These are phyloP conservation scores for Odontophorus gujanensis DNA, from an alignment of 2,113 vertebrate species.

Conservation along the genomic window DNA sequence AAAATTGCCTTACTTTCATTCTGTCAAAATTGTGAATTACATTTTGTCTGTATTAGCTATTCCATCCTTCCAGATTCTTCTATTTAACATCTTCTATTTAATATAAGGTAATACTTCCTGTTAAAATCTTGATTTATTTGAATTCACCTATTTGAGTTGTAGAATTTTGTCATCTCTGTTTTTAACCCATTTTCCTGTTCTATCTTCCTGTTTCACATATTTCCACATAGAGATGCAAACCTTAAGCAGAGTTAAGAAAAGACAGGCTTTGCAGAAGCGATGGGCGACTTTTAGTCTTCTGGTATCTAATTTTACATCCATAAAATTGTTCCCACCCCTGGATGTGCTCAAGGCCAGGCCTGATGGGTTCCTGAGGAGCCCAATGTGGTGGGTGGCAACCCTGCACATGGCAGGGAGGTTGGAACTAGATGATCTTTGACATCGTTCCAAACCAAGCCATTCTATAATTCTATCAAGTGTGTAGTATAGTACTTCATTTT, in stretches of 20 bases:
- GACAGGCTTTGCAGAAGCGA: background rate
- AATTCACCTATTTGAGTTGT: background rate
- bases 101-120: background rate
- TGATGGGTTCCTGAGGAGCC: too few species aligned
- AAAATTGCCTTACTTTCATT: background rate
- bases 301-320: background rate
- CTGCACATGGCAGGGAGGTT: too few species aligned
- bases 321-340: background rate
- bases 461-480: background rate
- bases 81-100: background rate
- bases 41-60: background rate
- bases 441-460: too few species aligned
- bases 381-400: too few species aligned
- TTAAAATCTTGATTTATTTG: background rate
- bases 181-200: background rate
- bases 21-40: background rate
- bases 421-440: too few species aligned
- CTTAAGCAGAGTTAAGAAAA: background rate
- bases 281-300: background rate
- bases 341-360: too few species aligned
- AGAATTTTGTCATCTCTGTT: background rate
- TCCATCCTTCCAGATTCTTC: background rate
- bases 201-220: background rate
- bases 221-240: background rate
- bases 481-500: background rate